phyloP scores from a whole-genome alignment of 2,888 invertebrate genomes.

The Pandemis corylana region DNA sequence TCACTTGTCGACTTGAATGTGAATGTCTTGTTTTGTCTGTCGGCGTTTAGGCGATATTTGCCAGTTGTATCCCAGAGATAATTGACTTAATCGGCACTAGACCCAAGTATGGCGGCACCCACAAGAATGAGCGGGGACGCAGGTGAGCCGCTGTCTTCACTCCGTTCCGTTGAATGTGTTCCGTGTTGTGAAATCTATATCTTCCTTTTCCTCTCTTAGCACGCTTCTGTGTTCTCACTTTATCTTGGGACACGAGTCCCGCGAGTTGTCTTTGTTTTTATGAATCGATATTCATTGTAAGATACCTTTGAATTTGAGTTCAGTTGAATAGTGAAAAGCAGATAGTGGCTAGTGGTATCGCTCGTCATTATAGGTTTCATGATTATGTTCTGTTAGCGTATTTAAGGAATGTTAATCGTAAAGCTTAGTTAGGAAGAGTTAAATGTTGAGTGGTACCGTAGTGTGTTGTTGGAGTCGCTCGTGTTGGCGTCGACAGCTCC shows the following conservation, averaged over 20 bases:
- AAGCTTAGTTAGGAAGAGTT: conserved; percentile 82
- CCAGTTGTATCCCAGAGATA: conserved; percentile 99
- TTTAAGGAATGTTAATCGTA: conserved; percentile 80
- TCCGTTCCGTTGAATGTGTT: conserved; percentile 86
- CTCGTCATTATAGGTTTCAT: conserved; percentile 83
- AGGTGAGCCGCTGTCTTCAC: conserved; percentile 94
- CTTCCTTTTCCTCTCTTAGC: conserved; percentile 85
- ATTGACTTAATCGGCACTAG: conserved; percentile 99
- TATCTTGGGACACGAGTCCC: conserved; percentile 84
- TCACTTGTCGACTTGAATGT: conserved; percentile 77
- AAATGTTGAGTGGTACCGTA: conserved; percentile 84
- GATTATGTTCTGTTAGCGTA: conserved; percentile 83
- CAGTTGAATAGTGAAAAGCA: conserved; percentile 83
- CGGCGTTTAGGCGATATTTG: conserved; percentile 98
- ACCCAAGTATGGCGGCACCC: conserved; percentile 99
- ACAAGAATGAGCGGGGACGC: conserved; percentile 99
- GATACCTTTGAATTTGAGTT: conserved; percentile 81
- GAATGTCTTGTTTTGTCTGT: conserved; percentile 87
- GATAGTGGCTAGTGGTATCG: conserved; percentile 85
- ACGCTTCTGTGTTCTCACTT: conserved; percentile 86
- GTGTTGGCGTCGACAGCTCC: conserved; percentile 75
- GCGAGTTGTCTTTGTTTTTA: conserved; percentile 81
- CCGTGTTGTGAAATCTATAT: conserved; percentile 84
- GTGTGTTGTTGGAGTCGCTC: conserved; percentile 80
- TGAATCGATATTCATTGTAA: conserved; percentile 83